Evolutionary conservation across 2,888 invertebrate genomes (phyloP), one percentile per base, ranked within the genome.

Genomic region (Acanthopleura granulata): DNA sequence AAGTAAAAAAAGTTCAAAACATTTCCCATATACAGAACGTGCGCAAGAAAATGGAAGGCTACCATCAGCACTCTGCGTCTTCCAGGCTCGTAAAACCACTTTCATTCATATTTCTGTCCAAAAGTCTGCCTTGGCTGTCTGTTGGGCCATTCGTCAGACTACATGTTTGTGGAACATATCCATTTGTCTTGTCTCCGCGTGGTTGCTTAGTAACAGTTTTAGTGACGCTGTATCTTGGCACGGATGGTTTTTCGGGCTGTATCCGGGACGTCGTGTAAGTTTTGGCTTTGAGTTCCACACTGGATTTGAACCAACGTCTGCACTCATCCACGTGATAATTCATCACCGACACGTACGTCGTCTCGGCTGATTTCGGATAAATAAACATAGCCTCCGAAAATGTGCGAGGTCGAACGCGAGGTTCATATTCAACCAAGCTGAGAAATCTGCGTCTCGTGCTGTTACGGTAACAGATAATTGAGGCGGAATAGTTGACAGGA

Each of bases 271-370:
- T 83, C 11, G 83, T 86, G 79, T 83, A 86, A 27, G 82, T 84
- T 77, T 79, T 81, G n/a, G 87, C 86, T 75, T 84, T 86, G 62
- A 88, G 81, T 75, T 87, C 85, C 81, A 88, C 74, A 57, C 83
- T 82, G 0, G 87, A 86, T 75, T 85, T 85, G 77, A 84, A 88
- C 87, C 87, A 87, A 49, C 83, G 80, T 70, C 85, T 76, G 77
- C 85, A 84, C 72, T 83, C 84, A 72, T 87, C 86, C n/a, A 84
- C 82, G 74, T 86, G 85, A 71, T 84, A 82, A 69, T 87, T 85
- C 73, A 88, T 29, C 40, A 77, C 81, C 14, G 86, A 82, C 50
- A 84, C 84, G 72, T 81, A 88, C 12, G 79, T 78, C 62, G 81
- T 81, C 71, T 81, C 79, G 11, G 81, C 81, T 27, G 78, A 74